Evolutionary conservation across 2,113 vertebrate genomes (phyloP).

Genomic region (Scophthalmus maximus): DNA sequence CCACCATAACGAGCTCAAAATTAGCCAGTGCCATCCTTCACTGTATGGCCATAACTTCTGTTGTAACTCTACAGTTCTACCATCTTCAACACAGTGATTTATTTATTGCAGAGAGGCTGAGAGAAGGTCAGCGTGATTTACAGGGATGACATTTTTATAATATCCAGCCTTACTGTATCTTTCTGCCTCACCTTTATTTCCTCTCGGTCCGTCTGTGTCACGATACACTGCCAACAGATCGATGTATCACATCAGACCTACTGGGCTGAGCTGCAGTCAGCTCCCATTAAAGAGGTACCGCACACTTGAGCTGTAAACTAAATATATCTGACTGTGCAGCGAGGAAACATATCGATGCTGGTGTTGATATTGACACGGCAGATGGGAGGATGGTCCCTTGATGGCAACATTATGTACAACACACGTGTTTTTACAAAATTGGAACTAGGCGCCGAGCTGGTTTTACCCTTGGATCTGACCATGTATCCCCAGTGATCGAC

Average conservation of each 20-base stretch:
- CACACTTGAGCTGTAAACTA: neutral
- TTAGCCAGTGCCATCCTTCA: neutral
- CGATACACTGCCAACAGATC: neutral
- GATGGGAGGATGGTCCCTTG: neutral
- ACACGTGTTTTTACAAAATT: no score
- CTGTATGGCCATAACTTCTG: neutral
- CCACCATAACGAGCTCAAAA: no score
- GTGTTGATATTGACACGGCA: neutral
- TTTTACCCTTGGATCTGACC: no score
- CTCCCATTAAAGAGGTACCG: conserved; percentile 17
- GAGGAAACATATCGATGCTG: neutral
- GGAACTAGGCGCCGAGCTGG: no score
- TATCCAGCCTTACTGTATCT: neutral
- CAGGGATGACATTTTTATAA: conserved; percentile 10
- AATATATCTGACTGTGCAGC: neutral
- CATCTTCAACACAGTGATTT: neutral
- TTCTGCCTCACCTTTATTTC: neutral
- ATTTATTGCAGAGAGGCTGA: neutral
- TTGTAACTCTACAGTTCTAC: neutral
- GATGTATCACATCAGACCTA: conserved; percentile 24
- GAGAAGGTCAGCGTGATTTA: conserved; percentile 7
- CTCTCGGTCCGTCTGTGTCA: conserved; percentile 1
- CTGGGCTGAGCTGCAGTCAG: conserved; percentile 21
- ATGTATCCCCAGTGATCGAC: no score
- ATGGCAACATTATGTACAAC: neutral